Conservation (phyloP, 2,888 invertebrate genomes). For the Villa cingulata region DNA sequence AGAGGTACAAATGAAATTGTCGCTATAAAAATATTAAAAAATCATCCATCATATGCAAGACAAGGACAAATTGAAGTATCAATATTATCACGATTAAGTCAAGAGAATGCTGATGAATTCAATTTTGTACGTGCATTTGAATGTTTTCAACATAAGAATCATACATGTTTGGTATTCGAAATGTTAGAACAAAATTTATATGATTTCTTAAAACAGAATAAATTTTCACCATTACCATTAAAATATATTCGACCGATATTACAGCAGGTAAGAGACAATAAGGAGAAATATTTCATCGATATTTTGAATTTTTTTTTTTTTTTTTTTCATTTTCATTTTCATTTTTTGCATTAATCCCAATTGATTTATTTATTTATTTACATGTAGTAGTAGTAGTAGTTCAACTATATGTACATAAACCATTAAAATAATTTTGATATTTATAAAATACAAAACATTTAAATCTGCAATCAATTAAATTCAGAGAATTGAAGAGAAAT, state of each 20-base stretch:
- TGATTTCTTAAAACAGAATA: slow-evolving; percentile 99
- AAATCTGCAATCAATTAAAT: too few species aligned
- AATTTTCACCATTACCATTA: slow-evolving; percentile 95
- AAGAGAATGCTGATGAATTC: slow-evolving; percentile 98
- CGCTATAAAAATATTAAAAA: slow-evolving; percentile 99
- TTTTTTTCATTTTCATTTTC: too few species aligned
- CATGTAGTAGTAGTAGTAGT: too few species aligned
- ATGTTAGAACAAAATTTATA: slow-evolving; percentile 99
- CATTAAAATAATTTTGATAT: too few species aligned
- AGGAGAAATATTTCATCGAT: not conserved
- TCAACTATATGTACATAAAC: too few species aligned
- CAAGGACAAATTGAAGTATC: slow-evolving; percentile 99
- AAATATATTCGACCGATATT: slow-evolving; percentile 98
- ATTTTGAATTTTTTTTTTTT: not conserved
- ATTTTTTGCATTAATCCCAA: too few species aligned
- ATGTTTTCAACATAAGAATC: slow-evolving; percentile 99
- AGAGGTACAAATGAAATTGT: slow-evolving; percentile 99
- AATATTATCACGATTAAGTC: slow-evolving; percentile 81
- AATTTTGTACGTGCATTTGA: slow-evolving; percentile 99
- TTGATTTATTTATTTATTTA: too few species aligned
- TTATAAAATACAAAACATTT: too few species aligned
- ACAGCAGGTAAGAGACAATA: slow-evolving; percentile 80
- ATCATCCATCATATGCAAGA: slow-evolving; percentile 99
- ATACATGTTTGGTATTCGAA: slow-evolving; percentile 98
- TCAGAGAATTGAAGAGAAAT: too few species aligned